Percentiles rank a stretch among this genome's conserved stretches.
phyloP scores from a whole-genome alignment of 2,113 vertebrate genomes.

The Stercorarius parasiticus region DNA sequence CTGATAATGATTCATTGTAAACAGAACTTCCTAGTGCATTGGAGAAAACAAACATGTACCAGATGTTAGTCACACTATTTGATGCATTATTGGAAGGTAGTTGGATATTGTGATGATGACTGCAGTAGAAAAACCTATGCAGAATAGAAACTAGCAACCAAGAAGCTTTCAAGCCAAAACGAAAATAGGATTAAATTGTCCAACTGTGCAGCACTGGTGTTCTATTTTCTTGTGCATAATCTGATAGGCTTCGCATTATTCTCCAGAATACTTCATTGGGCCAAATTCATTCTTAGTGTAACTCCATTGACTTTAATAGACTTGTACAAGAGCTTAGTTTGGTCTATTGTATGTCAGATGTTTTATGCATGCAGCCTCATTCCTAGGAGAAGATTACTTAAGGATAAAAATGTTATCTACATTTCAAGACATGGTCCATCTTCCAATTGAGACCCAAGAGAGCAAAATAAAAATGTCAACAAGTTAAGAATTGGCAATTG shows the following conservation, averaged over 20 bases:
- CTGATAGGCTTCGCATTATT: not conserved
- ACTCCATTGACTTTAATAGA: not conserved
- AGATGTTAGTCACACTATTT: not conserved
- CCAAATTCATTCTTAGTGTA: not conserved
- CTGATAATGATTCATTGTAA: not conserved
- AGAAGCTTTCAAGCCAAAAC: not conserved
- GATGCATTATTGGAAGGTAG: not conserved
- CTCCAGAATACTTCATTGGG: not conserved
- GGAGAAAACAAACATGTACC: not conserved
- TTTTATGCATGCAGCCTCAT: not conserved
- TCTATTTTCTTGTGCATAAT: not conserved
- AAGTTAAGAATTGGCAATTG: not conserved
- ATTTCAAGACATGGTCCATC: not conserved
- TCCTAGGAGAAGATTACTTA: not conserved
- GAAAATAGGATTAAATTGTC: not conserved
- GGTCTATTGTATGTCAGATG: not conserved
- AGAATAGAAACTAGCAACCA: not conserved
- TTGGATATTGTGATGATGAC: not conserved
- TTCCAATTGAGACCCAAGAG: not conserved
- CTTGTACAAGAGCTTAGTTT: not conserved
- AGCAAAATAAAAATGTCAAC: not conserved
- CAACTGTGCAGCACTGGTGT: not conserved
- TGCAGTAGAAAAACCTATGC: not conserved
- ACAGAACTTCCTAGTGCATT: not conserved
- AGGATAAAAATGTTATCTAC: not conserved